Base-by-base conservation (phyloP, 2,113 vertebrate genomes). In the Seriola aureovittata region DNA sequence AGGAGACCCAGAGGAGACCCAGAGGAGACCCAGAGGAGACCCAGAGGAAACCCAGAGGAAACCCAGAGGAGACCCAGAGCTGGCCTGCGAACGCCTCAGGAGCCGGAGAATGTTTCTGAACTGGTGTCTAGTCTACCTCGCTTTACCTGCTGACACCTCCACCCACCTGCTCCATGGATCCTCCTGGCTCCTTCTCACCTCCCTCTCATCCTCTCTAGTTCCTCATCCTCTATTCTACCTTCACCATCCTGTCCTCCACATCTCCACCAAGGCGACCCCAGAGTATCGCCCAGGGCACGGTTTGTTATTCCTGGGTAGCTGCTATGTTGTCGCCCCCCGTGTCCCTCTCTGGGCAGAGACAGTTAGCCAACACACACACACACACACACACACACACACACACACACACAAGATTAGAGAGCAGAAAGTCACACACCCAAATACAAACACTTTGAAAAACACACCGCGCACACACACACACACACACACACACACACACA, bases 291-390 rank as follows among this genome's bases (percentile, higher is more conserved):
- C 81, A 34, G 42, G 59, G 38, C 68, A 23, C n/a, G 57, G 75
- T 6, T 25, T 59, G 50, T 88, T 92, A 90, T 91, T 93, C 90
- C 84, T 90, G 88, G 75, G 80, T 42, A 78, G 62, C 65, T 13
- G 63, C n/a, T 71, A 64, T 78, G 76, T 36, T 6, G n/a, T 83
- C 13, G 5, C 50, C 67, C 83, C 55, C 58, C 71, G 42, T 32
- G 59, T 72, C 55, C 42, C 69, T 70, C 71, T 70, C 70, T 71
- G 32, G 71, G 60, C 73, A 80, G 63, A 40, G 13, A 52, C 50
- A 34, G 71, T 70, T 29, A 83, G 74, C 85, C 64, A 70, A 68
- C 48, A 80, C 67, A 69, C 75, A 64, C 58, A 75, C 44, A 58
- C 72, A 38, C 71, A 58, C 36, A 25, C 25, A 25, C 25, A 25